Evolutionary conservation across 2,888 invertebrate genomes (phyloP).

Genomic region (Rotaria sp.): DNA sequence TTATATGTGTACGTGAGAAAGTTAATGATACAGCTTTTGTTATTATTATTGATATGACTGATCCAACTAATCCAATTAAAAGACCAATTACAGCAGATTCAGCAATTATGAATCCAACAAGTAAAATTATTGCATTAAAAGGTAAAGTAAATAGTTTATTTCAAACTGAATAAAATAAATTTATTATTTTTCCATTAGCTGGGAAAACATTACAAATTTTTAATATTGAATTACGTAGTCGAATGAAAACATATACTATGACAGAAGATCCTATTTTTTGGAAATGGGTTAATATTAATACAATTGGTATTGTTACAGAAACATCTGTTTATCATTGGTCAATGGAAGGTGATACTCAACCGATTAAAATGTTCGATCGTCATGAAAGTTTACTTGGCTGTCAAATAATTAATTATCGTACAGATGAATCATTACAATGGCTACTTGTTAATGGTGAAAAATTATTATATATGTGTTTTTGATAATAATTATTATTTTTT

Average conservation of each 20-base stretch:
- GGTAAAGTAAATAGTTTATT: conserved; percentile 60
- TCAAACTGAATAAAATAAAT: not conserved
- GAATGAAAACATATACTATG: conserved; percentile 97
- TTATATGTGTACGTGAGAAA: conserved; percentile 95
- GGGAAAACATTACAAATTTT: conserved; percentile 95
- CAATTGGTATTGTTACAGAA: conserved; percentile 88
- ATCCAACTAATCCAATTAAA: conserved; percentile 84
- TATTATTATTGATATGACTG: conserved; percentile 94
- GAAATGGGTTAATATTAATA: conserved; percentile 97
- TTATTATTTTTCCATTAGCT: conserved; percentile 60
- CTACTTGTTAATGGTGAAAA: conserved; percentile 67
- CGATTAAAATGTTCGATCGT: conserved; percentile 89
- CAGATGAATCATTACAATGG: conserved; percentile 93
- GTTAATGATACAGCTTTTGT: conserved; percentile 85
- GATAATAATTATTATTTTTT: not conserved
- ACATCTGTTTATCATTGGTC: conserved; percentile 94
- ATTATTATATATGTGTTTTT: no score
- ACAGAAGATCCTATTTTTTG: conserved; percentile 86
- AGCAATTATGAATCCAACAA: conserved; percentile 98
- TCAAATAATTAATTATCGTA: conserved; percentile 97
- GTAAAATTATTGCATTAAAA: conserved; percentile 93
- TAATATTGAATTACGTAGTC: conserved; percentile 98
- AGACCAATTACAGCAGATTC: conserved; percentile 95
- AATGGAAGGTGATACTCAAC: conserved; percentile 72
- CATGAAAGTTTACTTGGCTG: conserved; percentile 89